Base-by-base conservation (phyloP, 2,888 invertebrate genomes). In the Caradrina clavipalpis region DNA sequence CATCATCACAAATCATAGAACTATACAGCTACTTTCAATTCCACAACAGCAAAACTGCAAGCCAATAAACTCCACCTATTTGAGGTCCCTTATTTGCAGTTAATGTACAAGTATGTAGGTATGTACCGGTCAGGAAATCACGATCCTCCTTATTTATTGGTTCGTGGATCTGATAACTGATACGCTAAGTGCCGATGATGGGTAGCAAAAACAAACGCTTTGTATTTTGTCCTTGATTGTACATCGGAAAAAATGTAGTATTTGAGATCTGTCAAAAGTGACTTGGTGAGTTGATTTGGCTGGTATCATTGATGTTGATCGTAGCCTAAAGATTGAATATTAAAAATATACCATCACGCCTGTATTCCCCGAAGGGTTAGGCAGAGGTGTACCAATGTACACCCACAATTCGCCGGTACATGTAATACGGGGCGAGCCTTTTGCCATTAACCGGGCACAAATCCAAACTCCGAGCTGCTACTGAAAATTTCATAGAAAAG, bases 141-240 rank as follows among this genome's bases (percentile, higher is more conserved):
- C 86, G 87, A 85, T 85, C 73, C 74, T 81, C 82, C 84, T 83
- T 86, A 83, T 86, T 84, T 83, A 87, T 87, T 81, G 82, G 74
- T 78, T 88, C 89, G 89, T 88, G 89, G 74, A 86, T 89, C 88
- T 70, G 89, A 89, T 89, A 86, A 74, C 60, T 53, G 76, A 83
- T 83, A 79, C 66, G 68, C 64, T 82, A 84, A 82, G 83, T 82
- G 84, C 81, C 77, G 82, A 84, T 83, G 80, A 85, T 84, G 74
- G 76, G 74, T 59, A 56, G 70, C 76, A 83, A 82, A 82, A 83
- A 85, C 79, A 70, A 74, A 74, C 49, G 66, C 70, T 73, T 67
- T 69, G 71, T 73, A 60, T 64, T 58, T 62, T 54, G 80, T 69
- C 81, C 79, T 81, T 80, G 80, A 76, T 47, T 73, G 60, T 67